Percentiles rank a stretch among this genome's conserved stretches.
Evolutionary conservation across 2,888 invertebrate species (phyloP).

Genomic region (Dryomyza anilis): DNA sequence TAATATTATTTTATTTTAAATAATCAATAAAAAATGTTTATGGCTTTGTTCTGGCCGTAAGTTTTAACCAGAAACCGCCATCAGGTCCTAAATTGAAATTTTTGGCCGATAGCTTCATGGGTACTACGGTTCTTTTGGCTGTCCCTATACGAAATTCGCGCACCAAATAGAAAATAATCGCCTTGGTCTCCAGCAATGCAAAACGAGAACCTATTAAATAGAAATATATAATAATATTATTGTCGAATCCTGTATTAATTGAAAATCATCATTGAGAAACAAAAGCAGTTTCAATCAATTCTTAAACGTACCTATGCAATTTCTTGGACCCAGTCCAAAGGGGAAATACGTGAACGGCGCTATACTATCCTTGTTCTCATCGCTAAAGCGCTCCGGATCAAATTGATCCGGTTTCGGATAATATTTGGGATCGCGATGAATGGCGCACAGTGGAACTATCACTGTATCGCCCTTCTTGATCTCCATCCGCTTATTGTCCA

Average conservation of each 20-base stretch:
- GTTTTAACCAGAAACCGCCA: conserved; percentile 55
- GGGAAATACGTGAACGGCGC: conserved; percentile 63
- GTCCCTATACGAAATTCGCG: conserved; percentile 48
- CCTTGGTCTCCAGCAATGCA: conserved; percentile 56
- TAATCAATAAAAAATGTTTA: too few species aligned
- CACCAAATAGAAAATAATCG: conserved; percentile 51
- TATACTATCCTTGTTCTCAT: conserved; percentile 65
- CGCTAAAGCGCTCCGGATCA: conserved; percentile 67
- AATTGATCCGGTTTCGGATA: conserved; percentile 66
- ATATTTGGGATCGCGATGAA: conserved; percentile 64
- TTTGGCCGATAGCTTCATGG: conserved; percentile 42
- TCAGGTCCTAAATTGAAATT: conserved; percentile 48
- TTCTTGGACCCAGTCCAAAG: conserved; percentile 68
- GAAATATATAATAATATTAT: too few species aligned
- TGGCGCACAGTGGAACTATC: conserved; percentile 59
- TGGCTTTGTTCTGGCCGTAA: conserved; percentile 41
- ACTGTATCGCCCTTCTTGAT: conserved; percentile 48
- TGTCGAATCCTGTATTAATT: too few species aligned
- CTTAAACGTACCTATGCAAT: conserved; percentile 65
- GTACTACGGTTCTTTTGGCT: conserved; percentile 47
- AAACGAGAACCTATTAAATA: conserved; percentile 51
- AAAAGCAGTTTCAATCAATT: too few species aligned
- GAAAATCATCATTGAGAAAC: too few species aligned
- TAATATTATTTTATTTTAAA: too few species aligned
- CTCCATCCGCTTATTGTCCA: conserved; percentile 46